phyloP scores from a whole-genome alignment of 2,797 vertebrate genomes.

The Knipowitschia caucasica region DNA sequence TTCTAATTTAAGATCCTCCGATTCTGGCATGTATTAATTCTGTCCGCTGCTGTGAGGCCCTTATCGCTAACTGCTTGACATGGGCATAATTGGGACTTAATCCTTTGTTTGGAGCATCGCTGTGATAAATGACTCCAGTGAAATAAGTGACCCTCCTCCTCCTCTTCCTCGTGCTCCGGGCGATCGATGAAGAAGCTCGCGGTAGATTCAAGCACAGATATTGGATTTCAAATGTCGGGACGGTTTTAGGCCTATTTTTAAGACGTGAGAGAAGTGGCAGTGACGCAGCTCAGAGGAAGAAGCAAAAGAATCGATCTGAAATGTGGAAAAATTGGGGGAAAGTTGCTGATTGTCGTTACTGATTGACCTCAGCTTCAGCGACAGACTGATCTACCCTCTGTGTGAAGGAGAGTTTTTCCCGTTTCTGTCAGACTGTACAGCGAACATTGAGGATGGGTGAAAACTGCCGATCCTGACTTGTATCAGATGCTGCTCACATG shows the following conservation, averaged over 20 bases:
- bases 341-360: too few relatives aligned
- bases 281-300: neutral
- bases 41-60: constrained; percentile 23
- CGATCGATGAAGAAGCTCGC: constrained; percentile 45
- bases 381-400: too few relatives aligned
- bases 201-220: constrained; percentile 1
- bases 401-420: too few relatives aligned
- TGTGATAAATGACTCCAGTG: constrained; percentile 51
- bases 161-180: constrained; percentile 38
- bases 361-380: too few relatives aligned
- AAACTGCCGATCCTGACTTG: too few relatives aligned
- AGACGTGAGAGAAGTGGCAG: too few relatives aligned
- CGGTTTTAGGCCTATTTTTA: neutral
- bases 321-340: too few relatives aligned
- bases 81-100: constrained; percentile 54
- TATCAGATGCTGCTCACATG: too few relatives aligned
- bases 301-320: neutral
- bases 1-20: constrained; percentile 42
- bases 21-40: constrained; percentile 41
- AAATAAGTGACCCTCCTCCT: constrained; percentile 49
- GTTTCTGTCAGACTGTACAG: too few relatives aligned
- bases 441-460: too few relatives aligned
- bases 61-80: constrained; percentile 49
- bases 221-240: neutral
- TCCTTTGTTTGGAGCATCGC: constrained; percentile 46